Evolutionary conservation across 2,113 vertebrate species (phyloP), one percentile per base, ranked within the genome.

Genomic region (Hydrochoerus hydrochaeris): DNA sequence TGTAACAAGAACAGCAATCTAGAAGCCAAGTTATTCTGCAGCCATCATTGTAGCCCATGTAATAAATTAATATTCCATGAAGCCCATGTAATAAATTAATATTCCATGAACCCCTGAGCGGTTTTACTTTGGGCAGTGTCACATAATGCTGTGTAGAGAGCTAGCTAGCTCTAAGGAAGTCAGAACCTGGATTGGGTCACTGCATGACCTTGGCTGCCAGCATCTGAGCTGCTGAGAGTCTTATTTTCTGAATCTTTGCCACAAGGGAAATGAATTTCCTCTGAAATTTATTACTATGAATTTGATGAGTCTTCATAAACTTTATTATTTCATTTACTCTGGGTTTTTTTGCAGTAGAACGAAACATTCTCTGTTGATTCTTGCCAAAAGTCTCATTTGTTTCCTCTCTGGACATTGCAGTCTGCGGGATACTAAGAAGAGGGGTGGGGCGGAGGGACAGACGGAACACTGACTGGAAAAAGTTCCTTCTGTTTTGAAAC

Each of bases 1-100:
- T 75, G 87, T 97, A 71, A 82, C 69, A 85, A 95, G 91, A 91
- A 84, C 92, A 88, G n/a, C 77, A 78, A 85, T 52, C 84, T 69
- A 69, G 84, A 93, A 89, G 57, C 57, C 1, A 78, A 78, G 4
- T 96, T 94, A 57, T 90, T 95, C 88, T 88, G 54, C 85, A 88
- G 46, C 77, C n/a, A 62, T 35, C 24, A 4, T 63, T 57, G 58
- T 58, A 77, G 17, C 67, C 41, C 46, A 54, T 83, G 41, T 65
- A 54, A 24, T 80, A n/a, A 91, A 22, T 58, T 88, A 78, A 82
- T 52, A 65, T 78, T 82, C 49, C 62, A 17, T 88, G n/a, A 71
- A 85, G 28, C 58, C 54, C 46, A 54, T 83, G 41, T 65, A 54
- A 24, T 80, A n/a, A 91, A 22, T 58, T 88, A 78, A 82, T 52